Conservation (phyloP, 2,888 invertebrate species). For the Siphlonurus alternatus region DNA sequence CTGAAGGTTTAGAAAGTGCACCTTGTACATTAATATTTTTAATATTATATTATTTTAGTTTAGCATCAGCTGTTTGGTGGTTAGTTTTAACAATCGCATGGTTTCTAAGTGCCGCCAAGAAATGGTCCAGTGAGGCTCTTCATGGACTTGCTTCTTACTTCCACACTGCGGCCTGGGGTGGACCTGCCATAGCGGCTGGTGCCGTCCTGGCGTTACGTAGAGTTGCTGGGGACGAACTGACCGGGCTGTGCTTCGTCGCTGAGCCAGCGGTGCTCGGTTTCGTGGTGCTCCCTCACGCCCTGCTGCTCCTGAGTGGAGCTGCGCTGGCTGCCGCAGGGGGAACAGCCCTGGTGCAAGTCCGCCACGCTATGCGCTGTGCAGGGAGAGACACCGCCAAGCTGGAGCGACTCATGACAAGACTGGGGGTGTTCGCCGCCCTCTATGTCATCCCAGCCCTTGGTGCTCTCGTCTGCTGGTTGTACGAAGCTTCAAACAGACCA, state of each 20-base stretch:
- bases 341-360: conserved; percentile 56
- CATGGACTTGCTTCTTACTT: conserved; percentile 72
- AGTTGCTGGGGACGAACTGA: conserved; percentile 62
- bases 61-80: conserved; percentile 76
- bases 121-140: conserved; percentile 86
- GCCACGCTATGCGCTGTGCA: conserved; percentile 36
- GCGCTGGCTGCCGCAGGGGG: conserved; percentile 56
- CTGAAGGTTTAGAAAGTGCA: conserved; percentile 32
- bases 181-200: conserved; percentile 71
- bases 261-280: conserved; percentile 40
- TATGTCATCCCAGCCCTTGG: conserved; percentile 57
- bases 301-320: conserved; percentile 48
- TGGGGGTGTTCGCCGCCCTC: conserved; percentile 59
- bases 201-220: conserved; percentile 61
- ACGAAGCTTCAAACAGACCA: conserved; percentile 24
- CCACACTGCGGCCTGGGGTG: conserved; percentile 76
- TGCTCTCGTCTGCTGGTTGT: conserved; percentile 47
- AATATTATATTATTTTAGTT: conserved; percentile 56
- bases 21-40: conserved; percentile 56
- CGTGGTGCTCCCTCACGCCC: conserved; percentile 40
- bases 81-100: conserved; percentile 74
- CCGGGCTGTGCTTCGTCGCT: conserved; percentile 64
- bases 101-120: conserved; percentile 77
- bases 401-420: conserved; percentile 51
- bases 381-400: conserved; percentile 41